Percentiles rank a stretch among this genome's conserved stretches.
These are phyloP conservation scores for Sebastes dallii DNA, from an alignment of 2,797 vertebrate genomes.

Conservation along the genomic window DNA sequence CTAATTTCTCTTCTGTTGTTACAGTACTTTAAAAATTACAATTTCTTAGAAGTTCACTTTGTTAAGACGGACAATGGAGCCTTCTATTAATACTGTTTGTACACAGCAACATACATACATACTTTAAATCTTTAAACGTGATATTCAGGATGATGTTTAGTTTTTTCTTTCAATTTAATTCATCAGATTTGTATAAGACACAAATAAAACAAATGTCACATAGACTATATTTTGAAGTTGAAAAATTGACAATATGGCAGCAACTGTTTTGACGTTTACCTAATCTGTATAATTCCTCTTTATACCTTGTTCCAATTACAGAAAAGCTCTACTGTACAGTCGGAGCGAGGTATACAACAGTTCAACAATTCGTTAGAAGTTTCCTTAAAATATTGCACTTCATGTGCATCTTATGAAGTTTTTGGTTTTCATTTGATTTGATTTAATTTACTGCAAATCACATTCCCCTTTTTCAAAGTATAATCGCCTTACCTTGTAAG, in stretches of 20 bases:
- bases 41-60: constrained; percentile 23
- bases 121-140: no score
- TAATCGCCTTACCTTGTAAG: no score
- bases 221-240: background rate
- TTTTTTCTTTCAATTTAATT: background rate
- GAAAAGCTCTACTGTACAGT: background rate
- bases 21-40: constrained; percentile 3
- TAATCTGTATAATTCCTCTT: constrained; percentile 34
- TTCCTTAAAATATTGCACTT: no score
- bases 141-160: background rate
- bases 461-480: no score
- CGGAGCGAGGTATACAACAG: no score
- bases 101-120: no score
- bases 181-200: background rate
- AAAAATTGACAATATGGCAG: background rate
- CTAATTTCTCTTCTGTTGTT: constrained; percentile 25
- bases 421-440: no score
- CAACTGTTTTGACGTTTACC: background rate
- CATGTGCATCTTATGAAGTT: no score
- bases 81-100: background rate
- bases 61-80: constrained; percentile 1
- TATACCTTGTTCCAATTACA: constrained; percentile 29
- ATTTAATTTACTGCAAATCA: no score
- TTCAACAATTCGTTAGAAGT: no score
- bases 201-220: background rate